phyloP scores from a whole-genome alignment of 2,888 invertebrate species.

The Microplitis deprimator region DNA sequence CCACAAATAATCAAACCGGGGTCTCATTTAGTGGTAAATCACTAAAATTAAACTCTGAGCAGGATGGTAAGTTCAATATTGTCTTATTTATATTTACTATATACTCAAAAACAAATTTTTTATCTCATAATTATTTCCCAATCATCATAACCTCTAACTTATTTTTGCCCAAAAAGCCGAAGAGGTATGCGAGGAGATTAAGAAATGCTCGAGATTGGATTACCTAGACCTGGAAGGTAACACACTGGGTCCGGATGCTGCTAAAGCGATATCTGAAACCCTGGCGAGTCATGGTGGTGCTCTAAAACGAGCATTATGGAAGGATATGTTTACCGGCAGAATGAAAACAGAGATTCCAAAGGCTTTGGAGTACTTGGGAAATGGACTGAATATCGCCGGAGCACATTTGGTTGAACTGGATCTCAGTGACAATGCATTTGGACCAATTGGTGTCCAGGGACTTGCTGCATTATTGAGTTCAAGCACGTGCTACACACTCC shows the following conservation, averaged over 20 bases:
- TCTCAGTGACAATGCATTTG: conserved; percentile 97
- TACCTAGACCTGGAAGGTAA: conserved; percentile 92
- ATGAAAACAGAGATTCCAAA: conserved; percentile 95
- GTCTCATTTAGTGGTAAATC: conserved; percentile 88
- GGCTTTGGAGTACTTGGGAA: conserved; percentile 85
- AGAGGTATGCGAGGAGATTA: conserved; percentile 83
- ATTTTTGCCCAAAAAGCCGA: conserved; percentile 81
- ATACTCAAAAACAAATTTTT: no score
- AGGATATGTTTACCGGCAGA: conserved; percentile 97
- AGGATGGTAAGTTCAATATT: conserved; percentile 79
- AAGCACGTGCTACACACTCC: conserved; percentile 85
- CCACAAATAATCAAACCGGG: conserved; percentile 72
- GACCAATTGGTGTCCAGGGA: conserved; percentile 93
- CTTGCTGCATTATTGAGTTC: conserved; percentile 87
- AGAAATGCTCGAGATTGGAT: conserved; percentile 78
- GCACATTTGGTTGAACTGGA: conserved; percentile 88
- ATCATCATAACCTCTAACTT: conserved; percentile 18
- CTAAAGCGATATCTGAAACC: conserved; percentile 86
- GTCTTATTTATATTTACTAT: no score
- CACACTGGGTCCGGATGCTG: conserved; percentile 92
- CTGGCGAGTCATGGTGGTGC: conserved; percentile 85
- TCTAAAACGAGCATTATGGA: conserved; percentile 87
- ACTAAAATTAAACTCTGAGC: conserved; percentile 82
- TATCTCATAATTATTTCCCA: background rate
- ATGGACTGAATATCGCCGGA: conserved; percentile 85